phyloP scores from a whole-genome alignment of 2,113 vertebrate genomes.

The Prinia subflava region DNA sequence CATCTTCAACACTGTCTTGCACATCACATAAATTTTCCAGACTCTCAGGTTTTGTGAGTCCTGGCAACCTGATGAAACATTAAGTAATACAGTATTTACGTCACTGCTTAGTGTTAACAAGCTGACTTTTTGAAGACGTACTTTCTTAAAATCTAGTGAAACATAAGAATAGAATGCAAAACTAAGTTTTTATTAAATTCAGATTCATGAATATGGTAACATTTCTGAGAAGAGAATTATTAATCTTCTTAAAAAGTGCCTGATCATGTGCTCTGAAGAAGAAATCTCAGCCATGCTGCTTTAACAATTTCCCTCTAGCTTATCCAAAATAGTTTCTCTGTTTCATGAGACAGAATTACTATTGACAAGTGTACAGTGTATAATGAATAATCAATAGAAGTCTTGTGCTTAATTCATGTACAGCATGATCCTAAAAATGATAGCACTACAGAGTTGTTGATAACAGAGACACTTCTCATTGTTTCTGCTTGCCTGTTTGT shows the following conservation, averaged over 20 bases:
- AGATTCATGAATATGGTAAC: background rate
- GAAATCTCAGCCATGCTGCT: background rate
- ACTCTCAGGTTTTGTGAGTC: background rate
- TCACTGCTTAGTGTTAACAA: background rate
- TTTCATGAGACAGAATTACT: background rate
- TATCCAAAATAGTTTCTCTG: background rate
- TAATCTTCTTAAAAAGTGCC: background rate
- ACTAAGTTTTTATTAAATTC: background rate
- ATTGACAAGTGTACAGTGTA: background rate
- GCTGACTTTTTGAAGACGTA: background rate
- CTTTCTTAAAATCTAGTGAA: background rate
- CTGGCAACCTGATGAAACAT: background rate
- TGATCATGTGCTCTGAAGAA: background rate
- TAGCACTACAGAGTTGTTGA: background rate
- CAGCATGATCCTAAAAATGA: background rate
- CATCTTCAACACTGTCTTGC: constrained; percentile 56
- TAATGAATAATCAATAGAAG: background rate
- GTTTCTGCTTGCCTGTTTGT: background rate
- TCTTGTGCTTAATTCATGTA: background rate
- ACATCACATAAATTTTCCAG: constrained; percentile 31
- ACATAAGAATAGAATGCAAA: background rate
- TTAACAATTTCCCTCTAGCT: background rate
- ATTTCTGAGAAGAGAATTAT: background rate
- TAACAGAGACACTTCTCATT: background rate
- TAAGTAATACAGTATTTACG: background rate